A percentile compares a stretch with the other conserved stretches of the same genome.
Evolutionary conservation across 2,113 vertebrate species (phyloP).

Genomic region (Bubo bubo): DNA sequence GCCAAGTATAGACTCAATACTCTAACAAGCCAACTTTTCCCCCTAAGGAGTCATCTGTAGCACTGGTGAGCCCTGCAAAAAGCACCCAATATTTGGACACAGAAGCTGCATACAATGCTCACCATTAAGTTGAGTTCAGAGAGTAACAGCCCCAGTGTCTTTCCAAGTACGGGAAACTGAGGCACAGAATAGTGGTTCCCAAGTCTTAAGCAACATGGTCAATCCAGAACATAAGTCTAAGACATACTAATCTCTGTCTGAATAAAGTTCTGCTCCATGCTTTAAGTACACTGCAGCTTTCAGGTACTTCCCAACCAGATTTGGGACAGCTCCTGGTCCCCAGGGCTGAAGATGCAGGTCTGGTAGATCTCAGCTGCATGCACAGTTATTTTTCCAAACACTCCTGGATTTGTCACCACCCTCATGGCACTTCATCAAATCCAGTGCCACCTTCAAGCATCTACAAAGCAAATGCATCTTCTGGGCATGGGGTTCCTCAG

Average conservation of each 20-base stretch:
- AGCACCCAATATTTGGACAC: rapidly evolving
- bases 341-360: neutral
- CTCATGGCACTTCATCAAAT: neutral
- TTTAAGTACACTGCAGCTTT: neutral
- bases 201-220: rapidly evolving
- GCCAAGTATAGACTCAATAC: neutral
- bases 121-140: no score
- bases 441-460: neutral
- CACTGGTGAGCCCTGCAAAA: neutral
- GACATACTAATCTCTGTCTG: rapidly evolving
- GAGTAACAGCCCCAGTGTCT: neutral
- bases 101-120: neutral
- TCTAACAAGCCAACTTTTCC: neutral
- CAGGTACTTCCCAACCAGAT: neutral
- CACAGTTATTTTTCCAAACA: neutral
- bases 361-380: neutral
- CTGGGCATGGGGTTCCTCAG: neutral
- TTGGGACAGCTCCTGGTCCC: neutral
- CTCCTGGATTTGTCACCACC: neutral
- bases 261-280: neutral
- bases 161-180: neutral
- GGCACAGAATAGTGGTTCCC: neutral
- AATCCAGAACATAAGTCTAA: neutral
- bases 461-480: neutral
- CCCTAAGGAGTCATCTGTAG: neutral